phyloP scores from a whole-genome alignment of 2,113 vertebrate species.

The Oreotrochilus melanogaster region DNA sequence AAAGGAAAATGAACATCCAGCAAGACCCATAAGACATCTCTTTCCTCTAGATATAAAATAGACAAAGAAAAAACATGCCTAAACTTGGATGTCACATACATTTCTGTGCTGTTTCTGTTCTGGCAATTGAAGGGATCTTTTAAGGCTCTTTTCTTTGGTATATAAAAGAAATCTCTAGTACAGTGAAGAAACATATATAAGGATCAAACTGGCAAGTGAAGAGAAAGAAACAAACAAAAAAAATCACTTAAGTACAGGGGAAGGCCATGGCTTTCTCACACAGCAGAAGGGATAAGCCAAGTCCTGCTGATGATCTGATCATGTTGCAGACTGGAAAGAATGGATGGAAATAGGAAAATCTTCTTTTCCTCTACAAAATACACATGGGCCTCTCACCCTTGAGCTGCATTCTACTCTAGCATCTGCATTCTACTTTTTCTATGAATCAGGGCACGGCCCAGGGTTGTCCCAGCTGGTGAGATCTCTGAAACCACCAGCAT shows the following conservation, averaged over 20 bases:
- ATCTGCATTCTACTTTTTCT: background rate
- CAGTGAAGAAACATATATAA: background rate
- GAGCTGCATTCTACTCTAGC: background rate
- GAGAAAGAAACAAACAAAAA: background rate
- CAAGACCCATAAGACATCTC: conserved; percentile 12
- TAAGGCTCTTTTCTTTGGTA: conserved; percentile 14
- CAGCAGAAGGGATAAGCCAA: background rate
- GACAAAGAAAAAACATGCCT: conserved; percentile 1
- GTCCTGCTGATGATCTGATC: background rate
- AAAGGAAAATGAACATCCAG: conserved; percentile 22
- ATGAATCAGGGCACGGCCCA: background rate
- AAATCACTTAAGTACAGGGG: background rate
- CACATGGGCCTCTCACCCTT: background rate
- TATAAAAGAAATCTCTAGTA: background rate
- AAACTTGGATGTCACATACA: conserved; percentile 37
- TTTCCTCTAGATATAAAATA: conserved; percentile 34
- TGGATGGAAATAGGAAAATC: background rate
- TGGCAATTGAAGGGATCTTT: conserved; percentile 51
- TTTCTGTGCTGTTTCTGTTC: conserved; percentile 26
- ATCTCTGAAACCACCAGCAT: background rate
- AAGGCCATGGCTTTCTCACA: background rate
- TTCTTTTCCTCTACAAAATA: background rate
- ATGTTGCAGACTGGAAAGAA: background rate
- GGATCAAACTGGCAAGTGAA: background rate
- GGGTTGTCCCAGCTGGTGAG: background rate